Evolutionary conservation across 2,797 vertebrate genomes (phyloP), one percentile per base, ranked within the genome.

Genomic region (Novumbra hubbsi): DNA sequence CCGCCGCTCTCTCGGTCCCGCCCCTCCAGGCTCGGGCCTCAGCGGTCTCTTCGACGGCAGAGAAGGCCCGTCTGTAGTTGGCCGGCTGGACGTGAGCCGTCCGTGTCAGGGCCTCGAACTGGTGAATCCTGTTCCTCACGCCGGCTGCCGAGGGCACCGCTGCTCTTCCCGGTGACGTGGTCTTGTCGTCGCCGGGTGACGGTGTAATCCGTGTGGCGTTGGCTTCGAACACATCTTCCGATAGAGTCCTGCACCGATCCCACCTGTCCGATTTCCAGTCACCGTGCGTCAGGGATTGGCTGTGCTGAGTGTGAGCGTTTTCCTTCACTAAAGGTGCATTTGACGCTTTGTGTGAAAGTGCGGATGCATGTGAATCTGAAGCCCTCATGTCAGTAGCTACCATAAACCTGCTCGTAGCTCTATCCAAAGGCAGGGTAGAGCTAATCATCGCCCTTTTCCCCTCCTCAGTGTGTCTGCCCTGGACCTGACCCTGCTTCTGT

Each of bases 61-160:
- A 45, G 41, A 7, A 45, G 14, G 41, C 41, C 41, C 41, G 41
- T 14, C 41, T 72, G 41, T 30, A 5, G 45, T 84, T 73, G 28
- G 19, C 62, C 17, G 65, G 48, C 16, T 76, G 49, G 68, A 62
- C 63, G 74, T 89, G 85, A 69, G 69, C 72, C 83, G 72, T 86
- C 77, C 89, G 91, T 32, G 90, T 84, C 77, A 93, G 81, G 52
- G 90, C 88, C 79, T 95, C 94, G 73, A 93, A 95, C 84, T 92
- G 93, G 77, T 79, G 88, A 72, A 95, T 95, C 80, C 90, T 94
- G 69, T 90, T 95, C 73, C 88, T 91, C 73, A 95, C 94, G 0
- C 89, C 92, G 73, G 86, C 86, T 19, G 72, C 41, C 16, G 89
- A 81, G 8, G 73, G 21, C 4, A 34, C 57, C 0, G 21, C n/a